phyloP scores from a whole-genome alignment of 1,140 invertebrate species.

The Bathynomus jamesi region DNA sequence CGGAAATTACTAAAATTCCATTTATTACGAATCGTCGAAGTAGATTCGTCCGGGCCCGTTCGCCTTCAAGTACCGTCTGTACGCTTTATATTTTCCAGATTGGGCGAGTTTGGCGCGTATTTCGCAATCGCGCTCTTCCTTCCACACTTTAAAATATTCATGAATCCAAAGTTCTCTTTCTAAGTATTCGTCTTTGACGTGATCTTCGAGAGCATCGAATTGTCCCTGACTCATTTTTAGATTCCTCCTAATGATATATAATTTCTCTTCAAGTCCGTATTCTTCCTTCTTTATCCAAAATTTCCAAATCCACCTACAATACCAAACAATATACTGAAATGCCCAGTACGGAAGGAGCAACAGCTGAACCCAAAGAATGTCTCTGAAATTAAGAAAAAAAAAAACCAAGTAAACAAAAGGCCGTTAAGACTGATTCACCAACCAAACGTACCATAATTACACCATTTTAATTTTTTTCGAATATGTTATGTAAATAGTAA shows the following conservation, averaged over 20 bases:
- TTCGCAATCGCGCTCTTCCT: slow-evolving; percentile 70
- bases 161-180: slow-evolving; percentile 69
- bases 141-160: slow-evolving; percentile 69
- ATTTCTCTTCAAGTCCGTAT: slow-evolving; percentile 71
- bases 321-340: slow-evolving; percentile 61
- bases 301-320: slow-evolving; percentile 67
- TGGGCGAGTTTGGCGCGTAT: slow-evolving; percentile 68
- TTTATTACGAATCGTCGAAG: slow-evolving; percentile 62
- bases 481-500: too few relatives aligned
- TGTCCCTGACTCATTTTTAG: slow-evolving; percentile 56
- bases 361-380: slow-evolving; percentile 74
- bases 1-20: too few relatives aligned
- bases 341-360: slow-evolving; percentile 61
- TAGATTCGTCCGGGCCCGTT: slow-evolving; percentile 67
- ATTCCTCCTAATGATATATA: slow-evolving; percentile 70
- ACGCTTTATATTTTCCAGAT: slow-evolving; percentile 67
- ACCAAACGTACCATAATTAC: too few relatives aligned
- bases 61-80: slow-evolving; percentile 69
- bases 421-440: too few relatives aligned
- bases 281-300: slow-evolving; percentile 63
- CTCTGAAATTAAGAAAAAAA: slow-evolving; percentile 40
- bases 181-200: slow-evolving; percentile 64
- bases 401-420: background rate
- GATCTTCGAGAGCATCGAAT: slow-evolving; percentile 60
- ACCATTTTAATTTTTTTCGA: too few relatives aligned